Conservation (phyloP, 2,797 vertebrate species). For the Clarias pachynema region DNA sequence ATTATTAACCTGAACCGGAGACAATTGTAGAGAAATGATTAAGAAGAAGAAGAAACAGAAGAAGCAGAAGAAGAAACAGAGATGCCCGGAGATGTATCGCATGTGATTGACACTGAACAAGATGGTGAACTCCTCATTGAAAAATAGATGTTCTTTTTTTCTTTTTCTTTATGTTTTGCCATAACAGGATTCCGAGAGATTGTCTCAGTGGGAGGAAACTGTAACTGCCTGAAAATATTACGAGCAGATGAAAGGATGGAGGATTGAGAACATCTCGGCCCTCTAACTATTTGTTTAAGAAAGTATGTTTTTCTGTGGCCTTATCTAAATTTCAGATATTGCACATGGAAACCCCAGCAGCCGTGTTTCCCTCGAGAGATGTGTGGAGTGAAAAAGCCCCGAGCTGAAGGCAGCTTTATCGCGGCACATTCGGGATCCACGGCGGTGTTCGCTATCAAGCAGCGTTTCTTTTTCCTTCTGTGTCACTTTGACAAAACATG, state of each 20-base stretch:
- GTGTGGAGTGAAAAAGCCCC: background rate
- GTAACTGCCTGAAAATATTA: slow-evolving; percentile 31
- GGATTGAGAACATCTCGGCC: slow-evolving; percentile 19
- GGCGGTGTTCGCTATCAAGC: background rate
- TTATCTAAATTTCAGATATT: slow-evolving; percentile 50
- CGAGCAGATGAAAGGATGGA: slow-evolving; percentile 35
- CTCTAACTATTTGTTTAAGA: slow-evolving; percentile 49
- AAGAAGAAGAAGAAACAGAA: background rate
- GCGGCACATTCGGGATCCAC: background rate
- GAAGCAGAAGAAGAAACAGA: no score
- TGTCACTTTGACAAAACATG: background rate
- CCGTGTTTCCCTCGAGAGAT: slow-evolving; percentile 6
- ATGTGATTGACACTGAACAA: background rate
- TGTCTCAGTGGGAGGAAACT: slow-evolving; percentile 29
- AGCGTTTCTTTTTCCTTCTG: background rate
- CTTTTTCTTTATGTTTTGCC: background rate
- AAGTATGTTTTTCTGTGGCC: slow-evolving; percentile 46
- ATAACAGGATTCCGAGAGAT: background rate
- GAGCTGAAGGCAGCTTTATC: slow-evolving; percentile 17
- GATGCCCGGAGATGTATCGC: background rate
- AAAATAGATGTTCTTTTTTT: background rate
- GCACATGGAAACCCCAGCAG: slow-evolving; percentile 21
- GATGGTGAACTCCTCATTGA: background rate
- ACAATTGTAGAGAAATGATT: background rate
- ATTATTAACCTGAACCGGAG: background rate